Base-by-base conservation (phyloP, 2,888 invertebrate species). In the Nineta flava region DNA sequence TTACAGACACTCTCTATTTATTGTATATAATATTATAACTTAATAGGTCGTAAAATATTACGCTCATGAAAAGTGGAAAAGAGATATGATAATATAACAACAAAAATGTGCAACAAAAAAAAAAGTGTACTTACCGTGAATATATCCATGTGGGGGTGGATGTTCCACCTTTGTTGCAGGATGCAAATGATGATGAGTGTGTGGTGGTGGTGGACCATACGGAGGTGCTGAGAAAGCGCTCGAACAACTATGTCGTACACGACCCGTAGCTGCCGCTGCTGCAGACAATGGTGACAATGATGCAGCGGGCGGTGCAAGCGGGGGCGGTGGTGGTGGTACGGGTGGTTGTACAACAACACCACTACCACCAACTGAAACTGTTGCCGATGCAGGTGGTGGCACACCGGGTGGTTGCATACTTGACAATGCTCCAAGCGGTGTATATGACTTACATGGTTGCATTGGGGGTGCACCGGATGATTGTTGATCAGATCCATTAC, bases 381-480 rank as follows among this genome's bases (percentile, higher is more conserved):
- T 56, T 64, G 60, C 52, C 67, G 59, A 51, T 66, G 65, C 55
- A 67, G 62, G 53, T 63, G 61, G 52, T 65, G 59, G 58, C 65
- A 63, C 19, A 19, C 80, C 83, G 1, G 83, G 82, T n/a, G 88
- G 88, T 66, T 87, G 79, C 88, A 90, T 90, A 58, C 83, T 87
- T 35, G 87, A 87, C 56, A 88, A 69, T 13, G 88, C 88, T 50
- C 84, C 80, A 55, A 90, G 72, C 5, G 88, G 88, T 43, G 88
- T 87, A 66, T 90, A 90, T 13, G 87, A 79, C 62, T 81, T 80
- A 68, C 61, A 68, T 21, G 72, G 71, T 53, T 44, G 44, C 44
- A 44, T 26, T 44, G 44, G 44, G 26, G 44, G 9, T 42, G 41
- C 44, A 31, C 16, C 31, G 13, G 26, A 16, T 21, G 46, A 16